Percentiles rank a stretch among this genome's conserved stretches.
Conservation (phyloP, 2,888 invertebrate genomes). For the Adineta ricciae region DNA sequence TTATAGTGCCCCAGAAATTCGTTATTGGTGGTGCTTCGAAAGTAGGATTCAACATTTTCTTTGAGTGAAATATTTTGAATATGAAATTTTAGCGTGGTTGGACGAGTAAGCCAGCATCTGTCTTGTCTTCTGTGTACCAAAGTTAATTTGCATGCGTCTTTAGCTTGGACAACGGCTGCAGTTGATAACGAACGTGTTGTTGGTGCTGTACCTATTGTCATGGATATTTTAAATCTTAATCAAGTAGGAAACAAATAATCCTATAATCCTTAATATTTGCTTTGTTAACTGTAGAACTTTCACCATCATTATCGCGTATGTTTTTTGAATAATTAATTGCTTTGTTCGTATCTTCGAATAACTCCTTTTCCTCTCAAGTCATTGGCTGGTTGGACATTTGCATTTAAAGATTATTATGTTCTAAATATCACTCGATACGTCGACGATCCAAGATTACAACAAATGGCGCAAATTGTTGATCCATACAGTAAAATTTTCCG, state of each 20-base stretch:
- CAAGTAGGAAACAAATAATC: conserved; percentile 35
- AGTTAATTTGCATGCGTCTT: background rate
- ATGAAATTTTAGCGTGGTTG: conserved; percentile 24
- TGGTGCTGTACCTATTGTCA: conserved; percentile 41
- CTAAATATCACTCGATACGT: conserved; percentile 39
- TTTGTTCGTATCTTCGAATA: background rate
- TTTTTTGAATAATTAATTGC: background rate
- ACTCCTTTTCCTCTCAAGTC: conserved; percentile 30
- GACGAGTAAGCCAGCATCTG: background rate
- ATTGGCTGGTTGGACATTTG: conserved; percentile 43
- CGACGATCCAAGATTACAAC: conserved; percentile 37
- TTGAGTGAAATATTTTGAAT: background rate
- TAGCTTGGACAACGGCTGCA: conserved; percentile 41
- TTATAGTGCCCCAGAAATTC: conserved; percentile 36
- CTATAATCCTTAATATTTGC: background rate
- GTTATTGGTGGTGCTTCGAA: conserved; percentile 42
- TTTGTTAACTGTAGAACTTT: conserved; percentile 37
- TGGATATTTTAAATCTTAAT: conserved; percentile 41
- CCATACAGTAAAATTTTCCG: conserved; percentile 35
- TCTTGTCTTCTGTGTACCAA: background rate
- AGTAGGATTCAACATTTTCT: conserved; percentile 35
- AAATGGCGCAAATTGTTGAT: conserved; percentile 40
- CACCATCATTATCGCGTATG: conserved; percentile 39
- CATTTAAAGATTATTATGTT: conserved; percentile 41
- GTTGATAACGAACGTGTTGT: conserved; percentile 41